These are phyloP conservation scores for Coregonus clupeaformis DNA, from an alignment of 2,113 vertebrate genomes.

Conservation along the genomic window DNA sequence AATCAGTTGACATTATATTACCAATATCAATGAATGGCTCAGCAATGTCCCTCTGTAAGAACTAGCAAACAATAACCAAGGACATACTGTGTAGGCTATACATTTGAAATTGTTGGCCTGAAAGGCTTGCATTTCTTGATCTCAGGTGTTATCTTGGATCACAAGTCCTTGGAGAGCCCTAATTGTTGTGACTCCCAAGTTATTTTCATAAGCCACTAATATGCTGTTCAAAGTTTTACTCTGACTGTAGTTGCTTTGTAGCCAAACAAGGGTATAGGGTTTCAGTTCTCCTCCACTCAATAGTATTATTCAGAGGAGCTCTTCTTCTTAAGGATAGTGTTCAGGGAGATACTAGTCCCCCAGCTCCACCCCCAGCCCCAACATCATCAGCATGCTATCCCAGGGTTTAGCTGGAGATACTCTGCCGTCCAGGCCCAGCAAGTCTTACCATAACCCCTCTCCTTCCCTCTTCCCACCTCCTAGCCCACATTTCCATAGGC, in stretches of 20 bases:
- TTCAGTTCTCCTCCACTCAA: not conserved
- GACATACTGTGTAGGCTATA: too few relatives aligned
- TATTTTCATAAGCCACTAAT: not conserved
- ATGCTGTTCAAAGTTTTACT: not conserved
- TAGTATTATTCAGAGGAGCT: not conserved
- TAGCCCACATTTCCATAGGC: not conserved
- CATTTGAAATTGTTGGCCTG: not conserved
- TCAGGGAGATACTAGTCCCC: not conserved
- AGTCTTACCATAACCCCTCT: not conserved
- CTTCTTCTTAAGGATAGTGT: not conserved
- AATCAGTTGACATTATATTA: too few relatives aligned
- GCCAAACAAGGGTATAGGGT: not conserved
- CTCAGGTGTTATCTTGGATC: not conserved
- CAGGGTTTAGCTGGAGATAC: too few relatives aligned
- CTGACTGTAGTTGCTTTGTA: not conserved
- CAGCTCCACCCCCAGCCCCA: too few relatives aligned
- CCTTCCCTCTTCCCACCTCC: not conserved
- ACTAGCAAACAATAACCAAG: too few relatives aligned
- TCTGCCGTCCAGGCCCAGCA: too few relatives aligned
- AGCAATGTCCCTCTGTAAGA: too few relatives aligned
- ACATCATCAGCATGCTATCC: too few relatives aligned
- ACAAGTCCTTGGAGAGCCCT: not conserved
- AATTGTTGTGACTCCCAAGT: not conserved
- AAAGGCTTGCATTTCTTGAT: not conserved
- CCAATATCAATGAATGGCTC: too few relatives aligned